These are phyloP conservation scores for Macroramphosus scolopax DNA, from an alignment of 2,797 vertebrate genomes.

Conservation along the genomic window DNA sequence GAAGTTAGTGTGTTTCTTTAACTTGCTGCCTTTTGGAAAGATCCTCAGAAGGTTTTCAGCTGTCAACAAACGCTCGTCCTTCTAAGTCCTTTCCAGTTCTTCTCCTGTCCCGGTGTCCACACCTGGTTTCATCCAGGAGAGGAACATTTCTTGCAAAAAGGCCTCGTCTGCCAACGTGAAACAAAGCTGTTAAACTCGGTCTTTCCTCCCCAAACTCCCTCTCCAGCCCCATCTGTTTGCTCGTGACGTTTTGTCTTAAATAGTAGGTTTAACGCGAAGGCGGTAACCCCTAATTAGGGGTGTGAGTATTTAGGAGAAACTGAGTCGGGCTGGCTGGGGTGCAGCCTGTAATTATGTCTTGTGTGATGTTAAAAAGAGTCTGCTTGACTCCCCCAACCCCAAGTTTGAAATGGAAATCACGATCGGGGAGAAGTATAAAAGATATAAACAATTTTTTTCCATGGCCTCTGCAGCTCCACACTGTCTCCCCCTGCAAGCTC, in stretches of 20 bases:
- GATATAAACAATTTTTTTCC: conserved; percentile 32
- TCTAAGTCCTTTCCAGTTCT: conserved; percentile 41
- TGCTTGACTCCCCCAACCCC: conserved; percentile 60
- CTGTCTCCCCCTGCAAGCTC: conserved; percentile 14
- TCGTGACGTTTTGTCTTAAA: conserved; percentile 63
- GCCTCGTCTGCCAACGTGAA: conserved; percentile 48
- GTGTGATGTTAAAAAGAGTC: conserved; percentile 70
- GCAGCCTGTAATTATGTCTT: conserved; percentile 68
- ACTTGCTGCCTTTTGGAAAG: conserved; percentile 59
- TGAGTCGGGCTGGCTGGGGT: conserved; percentile 56
- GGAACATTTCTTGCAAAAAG: conserved; percentile 52
- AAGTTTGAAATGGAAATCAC: conserved; percentile 57
- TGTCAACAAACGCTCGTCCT: conserved; percentile 50
- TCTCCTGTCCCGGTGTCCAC: conserved; percentile 60
- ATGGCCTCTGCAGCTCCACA: conserved; percentile 22
- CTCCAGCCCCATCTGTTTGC: conserved; percentile 36
- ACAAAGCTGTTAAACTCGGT: conserved; percentile 54
- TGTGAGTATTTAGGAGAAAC: conserved; percentile 76
- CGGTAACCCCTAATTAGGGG: conserved; percentile 76
- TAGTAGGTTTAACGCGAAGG: conserved; percentile 60
- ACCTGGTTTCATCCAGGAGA: conserved; percentile 53
- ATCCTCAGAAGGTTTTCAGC: conserved; percentile 60
- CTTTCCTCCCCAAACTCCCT: conserved; percentile 43
- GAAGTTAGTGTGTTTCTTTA: conserved; percentile 65
- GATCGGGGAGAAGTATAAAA: conserved; percentile 43